Evolutionary conservation across 30 jellyfish, hydroid and myxozoan genomes (phyloP).

Genomic region (Aurelia aurita complex sp. Pacific): DNA sequence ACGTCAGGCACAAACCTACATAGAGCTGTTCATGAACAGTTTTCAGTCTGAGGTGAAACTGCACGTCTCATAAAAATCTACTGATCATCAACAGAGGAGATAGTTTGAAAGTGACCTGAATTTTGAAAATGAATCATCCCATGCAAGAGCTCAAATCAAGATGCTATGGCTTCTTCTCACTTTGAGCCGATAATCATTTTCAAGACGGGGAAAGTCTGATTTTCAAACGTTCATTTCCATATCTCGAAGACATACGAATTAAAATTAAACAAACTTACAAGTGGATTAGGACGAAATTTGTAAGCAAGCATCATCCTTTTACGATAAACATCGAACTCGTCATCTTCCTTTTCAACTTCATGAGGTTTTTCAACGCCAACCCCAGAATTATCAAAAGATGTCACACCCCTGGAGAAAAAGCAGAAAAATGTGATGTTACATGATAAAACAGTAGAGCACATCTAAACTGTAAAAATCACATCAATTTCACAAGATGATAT

Average conservation of each 20-base stretch:
- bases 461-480: background rate
- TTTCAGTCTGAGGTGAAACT: too few species aligned
- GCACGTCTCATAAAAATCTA: too few species aligned
- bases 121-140: too few species aligned
- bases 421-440: too few species aligned
- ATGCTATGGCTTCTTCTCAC: background rate
- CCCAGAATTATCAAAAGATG: conserved; percentile 93
- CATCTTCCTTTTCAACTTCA: conserved; percentile 87
- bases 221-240: too few species aligned
- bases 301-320: conserved; percentile 98
- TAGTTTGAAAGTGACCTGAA: too few species aligned
- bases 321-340: conserved; percentile 89
- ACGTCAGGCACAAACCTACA: too few species aligned
- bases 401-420: conserved; percentile 62
- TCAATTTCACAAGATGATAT: too few species aligned
- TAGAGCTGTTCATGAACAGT: too few species aligned
- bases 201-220: background rate
- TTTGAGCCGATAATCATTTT: background rate
- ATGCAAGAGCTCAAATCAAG: too few species aligned
- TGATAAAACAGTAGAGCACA: background rate
- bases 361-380: conserved; percentile 83
- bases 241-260: background rate
- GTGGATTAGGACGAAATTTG: conserved; percentile 94
- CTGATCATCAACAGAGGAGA: too few species aligned
- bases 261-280: conserved; percentile 54